phyloP scores from a whole-genome alignment of 2,797 vertebrate species.

The Bradypodion ventrale region DNA sequence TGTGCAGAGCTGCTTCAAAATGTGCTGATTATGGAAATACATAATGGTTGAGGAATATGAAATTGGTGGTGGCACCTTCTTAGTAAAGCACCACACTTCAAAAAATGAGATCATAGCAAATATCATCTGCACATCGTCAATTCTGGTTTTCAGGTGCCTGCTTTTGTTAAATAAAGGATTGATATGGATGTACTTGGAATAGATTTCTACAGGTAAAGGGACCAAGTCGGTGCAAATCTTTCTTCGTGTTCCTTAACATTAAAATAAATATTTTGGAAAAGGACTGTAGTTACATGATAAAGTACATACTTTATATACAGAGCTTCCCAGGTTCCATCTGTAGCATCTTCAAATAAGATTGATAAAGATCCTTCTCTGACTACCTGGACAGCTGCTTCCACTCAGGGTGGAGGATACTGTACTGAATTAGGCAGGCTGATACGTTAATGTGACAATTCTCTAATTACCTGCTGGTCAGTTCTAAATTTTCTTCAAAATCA shows the following conservation, averaged over 20 bases:
- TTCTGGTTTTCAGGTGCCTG: neutral
- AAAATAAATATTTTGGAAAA: neutral
- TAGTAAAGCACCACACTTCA: no score
- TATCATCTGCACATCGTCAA: neutral
- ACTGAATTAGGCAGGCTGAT: neutral
- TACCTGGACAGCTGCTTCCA: no score
- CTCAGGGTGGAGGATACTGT: neutral
- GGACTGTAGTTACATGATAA: neutral
- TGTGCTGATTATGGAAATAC: neutral
- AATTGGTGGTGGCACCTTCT: neutral
- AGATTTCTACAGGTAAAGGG: neutral
- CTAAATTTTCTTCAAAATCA: neutral
- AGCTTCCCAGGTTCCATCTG: neutral
- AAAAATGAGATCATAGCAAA: neutral
- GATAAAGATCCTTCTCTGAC: neutral
- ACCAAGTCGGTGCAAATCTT: neutral
- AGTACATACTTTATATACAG: neutral
- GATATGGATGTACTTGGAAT: neutral
- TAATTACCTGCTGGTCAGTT: neutral
- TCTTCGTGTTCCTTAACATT: no score
- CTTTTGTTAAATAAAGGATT: neutral
- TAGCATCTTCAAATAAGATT: neutral
- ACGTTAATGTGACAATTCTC: neutral
- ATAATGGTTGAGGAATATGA: neutral
- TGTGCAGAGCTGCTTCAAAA: neutral